phyloP scores from a whole-genome alignment of 2,888 invertebrate genomes.

The Lumbricus terrestris region DNA sequence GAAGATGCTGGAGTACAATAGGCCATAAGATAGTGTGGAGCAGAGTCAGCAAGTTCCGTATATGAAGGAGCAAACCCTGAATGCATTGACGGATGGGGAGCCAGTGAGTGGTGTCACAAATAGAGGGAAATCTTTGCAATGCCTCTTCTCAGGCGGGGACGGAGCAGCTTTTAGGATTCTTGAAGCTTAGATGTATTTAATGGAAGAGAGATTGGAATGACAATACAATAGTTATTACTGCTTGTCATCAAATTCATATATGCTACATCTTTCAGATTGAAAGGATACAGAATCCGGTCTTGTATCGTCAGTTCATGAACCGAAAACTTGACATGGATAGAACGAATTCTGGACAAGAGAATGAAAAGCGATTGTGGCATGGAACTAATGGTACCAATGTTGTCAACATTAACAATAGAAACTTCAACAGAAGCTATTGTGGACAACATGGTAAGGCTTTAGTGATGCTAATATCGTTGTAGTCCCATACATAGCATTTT shows the following conservation, averaged over 20 bases:
- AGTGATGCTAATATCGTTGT: neutral
- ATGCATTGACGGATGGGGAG: no score
- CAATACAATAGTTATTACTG: neutral
- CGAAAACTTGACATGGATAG: constrained; percentile 39
- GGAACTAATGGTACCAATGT: constrained; percentile 40
- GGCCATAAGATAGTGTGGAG: no score
- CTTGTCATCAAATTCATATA: neutral
- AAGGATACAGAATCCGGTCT: constrained; percentile 42
- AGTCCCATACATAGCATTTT: neutral
- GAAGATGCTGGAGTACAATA: no score
- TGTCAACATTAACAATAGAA: constrained; percentile 38
- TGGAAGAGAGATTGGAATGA: no score
- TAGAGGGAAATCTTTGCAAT: no score
- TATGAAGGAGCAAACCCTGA: no score
- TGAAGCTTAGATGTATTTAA: no score
- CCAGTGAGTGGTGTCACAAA: no score
- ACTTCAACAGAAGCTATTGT: constrained; percentile 43
- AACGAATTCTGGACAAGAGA: constrained; percentile 31
- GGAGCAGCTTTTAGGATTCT: no score
- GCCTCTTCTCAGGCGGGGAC: no score
- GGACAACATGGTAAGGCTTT: constrained; percentile 40
- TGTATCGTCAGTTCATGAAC: constrained; percentile 40
- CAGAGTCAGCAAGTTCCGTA: no score
- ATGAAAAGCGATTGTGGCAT: constrained; percentile 43
- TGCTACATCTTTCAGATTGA: constrained; percentile 39